Evolutionary conservation across 2,113 vertebrate genomes (phyloP).

Genomic region (Speoplatyrhinus poulsoni): DNA sequence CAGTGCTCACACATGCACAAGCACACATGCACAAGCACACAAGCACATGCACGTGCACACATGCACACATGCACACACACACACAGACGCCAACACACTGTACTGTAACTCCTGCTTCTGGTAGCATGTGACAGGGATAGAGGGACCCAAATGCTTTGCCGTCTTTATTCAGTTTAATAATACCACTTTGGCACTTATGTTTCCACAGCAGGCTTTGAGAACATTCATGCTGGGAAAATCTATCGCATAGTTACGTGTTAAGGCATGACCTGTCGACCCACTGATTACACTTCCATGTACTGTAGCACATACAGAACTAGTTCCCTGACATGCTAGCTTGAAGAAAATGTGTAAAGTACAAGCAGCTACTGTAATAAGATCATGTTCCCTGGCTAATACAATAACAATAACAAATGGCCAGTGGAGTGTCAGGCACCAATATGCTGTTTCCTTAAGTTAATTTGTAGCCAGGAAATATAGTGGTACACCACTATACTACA

Average conservation of each 20-base stretch:
- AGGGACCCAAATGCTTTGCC: conserved; percentile 32
- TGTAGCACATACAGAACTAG: not conserved
- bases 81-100: conserved; percentile 10
- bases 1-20: conserved; percentile 9
- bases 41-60: not conserved
- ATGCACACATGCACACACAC: conserved; percentile 1
- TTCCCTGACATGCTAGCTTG: conserved; percentile 15
- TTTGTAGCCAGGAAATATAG: not conserved
- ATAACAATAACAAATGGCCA: not conserved
- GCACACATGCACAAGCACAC: conserved; percentile 3
- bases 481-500: not conserved
- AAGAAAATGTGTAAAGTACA: conserved; percentile 22
- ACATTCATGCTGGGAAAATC: conserved; percentile 25
- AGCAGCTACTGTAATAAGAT: not conserved
- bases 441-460: not conserved
- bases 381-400: not conserved
- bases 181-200: conserved; percentile 43
- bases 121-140: conserved; percentile 43
- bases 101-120: conserved; percentile 5
- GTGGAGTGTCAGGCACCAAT: not conserved
- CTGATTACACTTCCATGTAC: conserved; percentile 38
- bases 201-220: conserved; percentile 18
- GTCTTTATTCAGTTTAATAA: conserved; percentile 31
- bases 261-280: conserved; percentile 17
- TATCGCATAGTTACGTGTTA: conserved; percentile 2